phyloP scores from a whole-genome alignment of 1,140 invertebrate genomes.

The Lepidotrigona ventralis region DNA sequence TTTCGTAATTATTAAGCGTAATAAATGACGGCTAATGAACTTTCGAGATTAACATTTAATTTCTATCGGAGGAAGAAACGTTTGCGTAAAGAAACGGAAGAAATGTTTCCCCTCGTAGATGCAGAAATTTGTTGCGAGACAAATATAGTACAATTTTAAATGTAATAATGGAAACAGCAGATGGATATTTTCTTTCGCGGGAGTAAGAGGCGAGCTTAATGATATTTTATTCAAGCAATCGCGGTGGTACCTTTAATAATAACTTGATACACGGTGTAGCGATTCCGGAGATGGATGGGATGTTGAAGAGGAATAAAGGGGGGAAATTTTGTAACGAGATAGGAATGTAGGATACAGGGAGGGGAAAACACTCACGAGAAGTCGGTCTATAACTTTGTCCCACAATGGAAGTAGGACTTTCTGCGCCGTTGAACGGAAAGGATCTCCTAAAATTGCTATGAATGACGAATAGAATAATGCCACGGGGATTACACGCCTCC shows the following conservation, averaged over 20 bases:
- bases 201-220: not conserved
- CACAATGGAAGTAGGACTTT: conserved; percentile 44
- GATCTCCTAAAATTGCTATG: conserved; percentile 40
- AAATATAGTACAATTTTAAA: not conserved
- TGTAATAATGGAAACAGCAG: not conserved
- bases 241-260: not conserved
- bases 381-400: conserved; percentile 40
- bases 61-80: no score
- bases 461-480: conserved; percentile 45
- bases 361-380: conserved; percentile 39
- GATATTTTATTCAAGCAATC: not conserved
- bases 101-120: no score
- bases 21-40: no score
- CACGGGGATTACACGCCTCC: not conserved
- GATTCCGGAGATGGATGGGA: not conserved
- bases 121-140: not conserved
- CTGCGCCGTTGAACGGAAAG: conserved; percentile 46
- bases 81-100: no score
- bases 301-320: not conserved
- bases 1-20: no score
- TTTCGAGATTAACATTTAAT: no score
- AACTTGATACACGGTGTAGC: not conserved
- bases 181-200: not conserved
- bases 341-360: conserved; percentile 21
- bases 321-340: conserved; percentile 35